Percentiles rank a stretch among this genome's conserved stretches.
phyloP scores from a whole-genome alignment of 2,797 vertebrate species.

The Myripristis murdjan region DNA sequence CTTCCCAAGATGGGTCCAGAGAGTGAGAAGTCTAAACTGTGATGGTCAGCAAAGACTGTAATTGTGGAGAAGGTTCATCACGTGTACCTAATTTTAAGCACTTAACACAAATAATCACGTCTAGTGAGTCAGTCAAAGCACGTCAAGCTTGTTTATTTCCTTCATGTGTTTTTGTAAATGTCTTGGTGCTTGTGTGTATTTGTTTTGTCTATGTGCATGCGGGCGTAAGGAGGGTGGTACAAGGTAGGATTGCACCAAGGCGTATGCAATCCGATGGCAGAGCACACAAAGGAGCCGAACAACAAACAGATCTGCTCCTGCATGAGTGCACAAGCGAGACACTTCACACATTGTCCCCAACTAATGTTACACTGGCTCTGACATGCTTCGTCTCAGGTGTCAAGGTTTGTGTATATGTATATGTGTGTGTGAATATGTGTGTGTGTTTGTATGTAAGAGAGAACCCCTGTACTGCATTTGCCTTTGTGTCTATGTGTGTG shows the following conservation, averaged over 20 bases:
- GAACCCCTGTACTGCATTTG: background rate
- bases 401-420: constrained; percentile 32
- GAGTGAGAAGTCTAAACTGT: background rate
- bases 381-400: constrained; percentile 45
- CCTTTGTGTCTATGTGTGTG: constrained; percentile 20
- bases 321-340: constrained; percentile 36
- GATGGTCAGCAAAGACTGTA: background rate
- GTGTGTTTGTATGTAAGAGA: constrained; percentile 4
- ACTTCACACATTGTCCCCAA: constrained; percentile 21
- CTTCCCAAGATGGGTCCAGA: background rate
- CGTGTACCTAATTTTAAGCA: background rate
- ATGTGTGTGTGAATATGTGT: constrained; percentile 8
- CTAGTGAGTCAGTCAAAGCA: background rate
- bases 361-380: constrained; percentile 44
- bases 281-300: constrained; percentile 11
- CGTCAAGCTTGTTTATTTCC: background rate
- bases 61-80: background rate
- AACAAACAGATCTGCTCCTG: constrained; percentile 36
- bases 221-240: background rate
- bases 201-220: background rate
- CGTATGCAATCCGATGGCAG: constrained; percentile 5
- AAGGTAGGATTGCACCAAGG: constrained; percentile 2
- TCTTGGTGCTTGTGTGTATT: background rate
- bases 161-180: background rate
- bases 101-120: background rate